phyloP scores from a whole-genome alignment of 2,113 vertebrate species.

The Melanerpes formicivorus region DNA sequence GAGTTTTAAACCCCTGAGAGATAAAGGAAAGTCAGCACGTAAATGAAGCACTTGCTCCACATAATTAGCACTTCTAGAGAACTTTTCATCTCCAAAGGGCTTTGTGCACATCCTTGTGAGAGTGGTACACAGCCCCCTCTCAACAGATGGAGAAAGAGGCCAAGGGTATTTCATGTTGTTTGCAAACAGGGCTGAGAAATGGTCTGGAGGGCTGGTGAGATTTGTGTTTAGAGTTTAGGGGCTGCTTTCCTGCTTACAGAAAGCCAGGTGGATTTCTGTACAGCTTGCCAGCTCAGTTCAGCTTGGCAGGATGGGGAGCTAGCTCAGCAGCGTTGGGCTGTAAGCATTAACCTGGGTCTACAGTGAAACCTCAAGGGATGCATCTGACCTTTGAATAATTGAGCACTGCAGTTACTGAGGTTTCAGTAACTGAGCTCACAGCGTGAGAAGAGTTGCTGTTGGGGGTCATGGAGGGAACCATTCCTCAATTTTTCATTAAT shows the following conservation, averaged over 20 bases:
- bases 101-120: not conserved
- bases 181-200: not conserved
- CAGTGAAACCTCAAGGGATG: constrained; percentile 3
- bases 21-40: constrained; percentile 1
- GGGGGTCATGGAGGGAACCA: constrained; percentile 21
- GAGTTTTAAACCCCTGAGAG: constrained; percentile 51
- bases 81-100: constrained; percentile 24
- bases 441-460: not conserved
- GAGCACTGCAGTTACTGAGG: constrained; percentile 5
- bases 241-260: not conserved
- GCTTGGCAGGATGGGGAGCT: not conserved
- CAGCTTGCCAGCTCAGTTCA: not conserved
- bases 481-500: constrained; percentile 6
- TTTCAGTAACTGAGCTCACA: not conserved
- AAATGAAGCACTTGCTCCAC: constrained; percentile 29
- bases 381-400: constrained; percentile 56
- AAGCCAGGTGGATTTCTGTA: not conserved
- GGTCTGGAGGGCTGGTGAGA: not conserved
- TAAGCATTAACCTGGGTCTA: constrained; percentile 8
- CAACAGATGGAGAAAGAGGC: not conserved
- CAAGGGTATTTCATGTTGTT: not conserved
- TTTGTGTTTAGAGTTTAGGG: not conserved
- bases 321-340: not conserved
- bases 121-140: not conserved
- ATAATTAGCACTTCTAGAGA: constrained; percentile 48